Conservation (phyloP, 2,113 vertebrate species). For the Brachypteracias leptosomus region DNA sequence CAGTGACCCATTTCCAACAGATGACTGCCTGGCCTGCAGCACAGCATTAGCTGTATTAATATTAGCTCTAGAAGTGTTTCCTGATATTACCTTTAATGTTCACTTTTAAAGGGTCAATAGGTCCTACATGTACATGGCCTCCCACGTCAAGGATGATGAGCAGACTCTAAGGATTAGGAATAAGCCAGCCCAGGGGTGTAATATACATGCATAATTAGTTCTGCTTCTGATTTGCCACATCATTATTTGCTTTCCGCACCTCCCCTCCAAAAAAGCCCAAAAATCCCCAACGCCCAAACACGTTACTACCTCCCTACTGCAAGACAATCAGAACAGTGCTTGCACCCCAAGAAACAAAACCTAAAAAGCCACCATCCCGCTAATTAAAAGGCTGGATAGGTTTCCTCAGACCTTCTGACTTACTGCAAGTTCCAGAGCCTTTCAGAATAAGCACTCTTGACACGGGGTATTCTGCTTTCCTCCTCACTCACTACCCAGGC, state of each 20-base stretch:
- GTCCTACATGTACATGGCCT: not conserved
- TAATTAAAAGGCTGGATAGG: slow-evolving; percentile 1
- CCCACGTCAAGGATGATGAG: not conserved
- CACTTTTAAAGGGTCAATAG: not conserved
- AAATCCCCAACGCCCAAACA: not conserved
- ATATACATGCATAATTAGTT: not conserved
- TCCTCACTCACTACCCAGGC: not conserved
- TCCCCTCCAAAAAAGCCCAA: not conserved
- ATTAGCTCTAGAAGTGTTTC: not conserved
- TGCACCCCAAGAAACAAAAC: not conserved
- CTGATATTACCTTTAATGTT: not conserved
- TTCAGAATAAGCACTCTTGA: slow-evolving; percentile 37
- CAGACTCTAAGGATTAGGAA: not conserved
- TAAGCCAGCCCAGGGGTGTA: not conserved
- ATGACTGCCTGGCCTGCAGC: not conserved
- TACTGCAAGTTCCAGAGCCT: slow-evolving; percentile 39
- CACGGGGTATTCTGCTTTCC: not conserved
- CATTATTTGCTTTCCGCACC: not conserved
- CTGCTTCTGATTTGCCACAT: not conserved
- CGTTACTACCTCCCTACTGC: not conserved
- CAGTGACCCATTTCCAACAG: slow-evolving; percentile 32
- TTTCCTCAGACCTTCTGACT: slow-evolving; percentile 1
- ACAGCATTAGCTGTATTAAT: not conserved
- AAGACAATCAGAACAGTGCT: not conserved
- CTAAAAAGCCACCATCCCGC: not conserved